These are phyloP conservation scores for Saguinus oedipus DNA, from an alignment of 2,797 vertebrate genomes.

Conservation along the genomic window DNA sequence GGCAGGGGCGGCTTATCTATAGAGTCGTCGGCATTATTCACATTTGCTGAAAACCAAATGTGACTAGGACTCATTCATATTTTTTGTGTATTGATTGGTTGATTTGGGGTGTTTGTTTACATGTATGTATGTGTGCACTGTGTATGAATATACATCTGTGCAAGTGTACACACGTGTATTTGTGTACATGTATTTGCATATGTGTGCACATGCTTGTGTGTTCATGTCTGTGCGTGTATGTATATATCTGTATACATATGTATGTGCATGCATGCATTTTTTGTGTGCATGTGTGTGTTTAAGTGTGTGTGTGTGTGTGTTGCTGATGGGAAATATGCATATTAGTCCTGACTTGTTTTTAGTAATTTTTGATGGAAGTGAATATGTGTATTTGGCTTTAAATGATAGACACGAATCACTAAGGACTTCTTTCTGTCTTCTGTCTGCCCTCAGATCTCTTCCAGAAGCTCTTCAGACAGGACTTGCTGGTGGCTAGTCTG, in stretches of 20 bases:
- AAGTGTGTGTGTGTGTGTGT: not conserved
- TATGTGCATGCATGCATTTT: rapidly evolving
- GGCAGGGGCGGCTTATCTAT: not conserved
- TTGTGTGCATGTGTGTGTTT: not conserved
- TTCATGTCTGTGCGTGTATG: not conserved
- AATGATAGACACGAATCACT: rapidly evolving
- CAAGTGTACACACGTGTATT: rapidly evolving
- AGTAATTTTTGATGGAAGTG: not conserved
- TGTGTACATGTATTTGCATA: not conserved
- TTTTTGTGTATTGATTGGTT: not conserved
- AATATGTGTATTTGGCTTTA: not conserved
- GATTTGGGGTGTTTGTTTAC: not conserved
- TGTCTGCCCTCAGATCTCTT: slow-evolving; percentile 90
- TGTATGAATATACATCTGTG: not conserved
- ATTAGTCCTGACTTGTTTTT: not conserved
- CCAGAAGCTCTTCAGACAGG: slow-evolving; percentile 98
- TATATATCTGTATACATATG: too few species aligned
- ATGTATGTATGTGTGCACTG: not conserved
- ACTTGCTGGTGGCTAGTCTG: slow-evolving; percentile 96
- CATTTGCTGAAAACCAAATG: not conserved
- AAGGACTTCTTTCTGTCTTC: rapidly evolving
- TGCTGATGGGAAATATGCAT: not conserved
- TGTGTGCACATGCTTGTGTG: not conserved
- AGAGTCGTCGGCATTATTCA: rapidly evolving
- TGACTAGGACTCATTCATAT: not conserved